Evolutionary conservation across 2,888 invertebrate genomes (phyloP).

Genomic region (Urechis unicinctus): DNA sequence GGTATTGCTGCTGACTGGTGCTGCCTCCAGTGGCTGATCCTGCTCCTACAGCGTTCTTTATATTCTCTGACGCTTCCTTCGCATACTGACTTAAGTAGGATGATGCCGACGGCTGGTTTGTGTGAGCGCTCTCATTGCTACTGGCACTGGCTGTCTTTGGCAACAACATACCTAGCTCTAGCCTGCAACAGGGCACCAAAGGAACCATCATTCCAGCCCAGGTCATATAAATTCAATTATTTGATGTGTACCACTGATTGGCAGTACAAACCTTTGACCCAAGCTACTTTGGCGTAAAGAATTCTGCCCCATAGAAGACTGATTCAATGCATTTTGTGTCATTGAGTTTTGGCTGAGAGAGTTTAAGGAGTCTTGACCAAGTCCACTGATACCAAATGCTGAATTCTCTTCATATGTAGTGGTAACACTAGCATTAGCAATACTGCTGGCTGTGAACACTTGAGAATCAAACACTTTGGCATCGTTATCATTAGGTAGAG

Average conservation of each 20-base stretch:
- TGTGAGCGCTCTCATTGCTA: neutral
- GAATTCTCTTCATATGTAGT: neutral
- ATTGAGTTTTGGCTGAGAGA: neutral
- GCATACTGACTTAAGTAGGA: neutral
- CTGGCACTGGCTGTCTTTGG: neutral
- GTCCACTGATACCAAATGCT: neutral
- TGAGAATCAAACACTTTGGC: neutral
- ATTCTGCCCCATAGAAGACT: neutral
- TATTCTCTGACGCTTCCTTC: neutral
- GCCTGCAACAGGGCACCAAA: no score
- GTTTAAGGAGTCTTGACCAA: no score
- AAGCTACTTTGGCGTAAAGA: neutral
- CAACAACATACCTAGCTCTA: neutral
- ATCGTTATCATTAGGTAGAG: no score
- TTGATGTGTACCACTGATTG: neutral
- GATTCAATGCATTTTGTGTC: neutral
- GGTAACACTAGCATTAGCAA: neutral
- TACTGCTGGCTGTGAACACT: constrained; percentile 19
- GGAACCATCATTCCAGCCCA: no score
- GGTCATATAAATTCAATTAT: no score
- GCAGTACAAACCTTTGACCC: neutral
- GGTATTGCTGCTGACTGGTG: constrained; percentile 1
- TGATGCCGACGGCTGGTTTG: neutral
- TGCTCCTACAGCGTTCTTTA: neutral
- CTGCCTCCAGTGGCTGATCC: neutral